Evolutionary conservation across 2,113 vertebrate species (phyloP).

Genomic region (Panurus biarmicus): DNA sequence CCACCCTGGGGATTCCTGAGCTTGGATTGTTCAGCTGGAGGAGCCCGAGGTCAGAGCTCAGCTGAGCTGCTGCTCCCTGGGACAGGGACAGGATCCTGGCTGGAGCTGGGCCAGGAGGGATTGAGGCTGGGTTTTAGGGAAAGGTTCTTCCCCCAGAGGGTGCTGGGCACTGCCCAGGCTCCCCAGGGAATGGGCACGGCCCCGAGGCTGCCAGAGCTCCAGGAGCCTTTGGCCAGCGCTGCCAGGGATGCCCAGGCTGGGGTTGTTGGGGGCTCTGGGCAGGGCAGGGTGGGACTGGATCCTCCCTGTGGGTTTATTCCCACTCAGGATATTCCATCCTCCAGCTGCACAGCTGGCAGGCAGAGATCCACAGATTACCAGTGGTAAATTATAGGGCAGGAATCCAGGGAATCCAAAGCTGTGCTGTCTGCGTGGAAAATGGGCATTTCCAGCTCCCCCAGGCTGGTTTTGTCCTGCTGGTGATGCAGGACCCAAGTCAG

Average conservation of each 20-base stretch:
- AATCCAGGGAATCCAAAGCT: not conserved
- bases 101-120: not conserved
- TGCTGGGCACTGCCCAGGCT: not conserved
- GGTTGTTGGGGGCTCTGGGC: not conserved
- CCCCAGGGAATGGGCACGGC: not conserved
- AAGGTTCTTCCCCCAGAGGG: not conserved
- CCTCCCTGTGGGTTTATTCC: accelerated
- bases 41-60: not conserved
- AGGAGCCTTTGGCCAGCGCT: not conserved
- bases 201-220: not conserved
- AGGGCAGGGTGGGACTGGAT: accelerated
- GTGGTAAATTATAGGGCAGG: not conserved
- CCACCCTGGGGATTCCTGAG: not conserved
- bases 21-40: not conserved
- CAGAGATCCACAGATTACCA: not conserved
- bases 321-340: not conserved
- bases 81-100: not conserved
- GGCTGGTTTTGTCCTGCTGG: not conserved
- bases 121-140: accelerated
- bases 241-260: not conserved
- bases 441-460: accelerated
- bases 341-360: not conserved
- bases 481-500: not conserved
- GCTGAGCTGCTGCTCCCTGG: not conserved
- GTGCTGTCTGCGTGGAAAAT: not conserved